Base-by-base conservation (phyloP, 2,113 vertebrate genomes). In the Barbus barbus region DNA sequence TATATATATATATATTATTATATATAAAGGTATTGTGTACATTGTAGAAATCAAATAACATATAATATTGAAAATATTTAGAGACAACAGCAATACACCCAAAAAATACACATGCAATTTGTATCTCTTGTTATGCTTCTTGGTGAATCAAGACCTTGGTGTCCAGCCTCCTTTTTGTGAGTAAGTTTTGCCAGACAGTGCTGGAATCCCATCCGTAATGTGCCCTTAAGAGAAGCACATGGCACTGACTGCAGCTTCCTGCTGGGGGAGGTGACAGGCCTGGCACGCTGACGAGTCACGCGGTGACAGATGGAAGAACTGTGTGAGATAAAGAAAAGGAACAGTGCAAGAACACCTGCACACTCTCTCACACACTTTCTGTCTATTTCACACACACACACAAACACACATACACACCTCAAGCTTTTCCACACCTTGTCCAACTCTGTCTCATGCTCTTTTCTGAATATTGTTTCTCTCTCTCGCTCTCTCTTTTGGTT, bases 221-320 rank as follows among this genome's bases (percentile, higher is more conserved):
- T 77, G 61, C 77, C 41, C 61, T 58, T 56, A 58, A 56, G 44
- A 77, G 58, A 77, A n/a, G 20, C 53, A 83, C 74, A 83, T 67
- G 80, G 65, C 80, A 82, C 24, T 36, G 22, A 53, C 22, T 46
- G 61, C 44, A 63, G 51, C 63, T 69, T 69, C 63, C 79, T 38
- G 86, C 71, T 76, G 75, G 41, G 73, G n/a, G 33, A 81, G 36
- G 78, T 82, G 72, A 81, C 82, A 81, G 33, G 73, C 61, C 61
- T 71, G 82, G 82, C 38, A 12, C 36, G 44, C 38, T 60, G 61
- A 84, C 44, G 53, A 63, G 38, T 58, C 18, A 69, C 48, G 33
- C 41, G 18, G 22, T 33, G 58, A 61, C 72, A 69, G 73, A 78
- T 9, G 60, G 69, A 71, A 69, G 63, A 63, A 76, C 48, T 12